phyloP scores from a whole-genome alignment of 2,797 vertebrate genomes.

The Ceryle rudis region DNA sequence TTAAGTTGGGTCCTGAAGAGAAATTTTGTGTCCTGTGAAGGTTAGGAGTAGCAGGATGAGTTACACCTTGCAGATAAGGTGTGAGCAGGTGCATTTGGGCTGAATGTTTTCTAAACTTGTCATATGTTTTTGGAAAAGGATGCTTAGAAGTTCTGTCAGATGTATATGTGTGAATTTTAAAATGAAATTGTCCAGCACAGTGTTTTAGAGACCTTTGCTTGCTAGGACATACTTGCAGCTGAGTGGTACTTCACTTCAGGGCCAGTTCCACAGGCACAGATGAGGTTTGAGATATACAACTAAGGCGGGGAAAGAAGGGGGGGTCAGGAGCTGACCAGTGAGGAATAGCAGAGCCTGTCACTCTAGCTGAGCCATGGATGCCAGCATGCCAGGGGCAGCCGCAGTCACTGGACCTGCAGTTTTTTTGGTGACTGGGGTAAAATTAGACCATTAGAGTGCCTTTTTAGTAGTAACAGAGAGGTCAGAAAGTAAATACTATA shows the following conservation, averaged over 20 bases:
- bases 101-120: background rate
- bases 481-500: background rate
- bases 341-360: background rate
- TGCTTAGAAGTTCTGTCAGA: background rate
- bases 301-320: background rate
- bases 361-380: background rate
- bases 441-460: background rate
- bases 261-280: background rate
- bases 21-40: background rate
- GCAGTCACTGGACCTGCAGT: background rate
- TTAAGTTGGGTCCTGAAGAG: background rate
- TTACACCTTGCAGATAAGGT: background rate
- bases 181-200: accelerated
- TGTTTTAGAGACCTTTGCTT: background rate
- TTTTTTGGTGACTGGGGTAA: background rate
- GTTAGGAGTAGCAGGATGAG: background rate
- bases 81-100: background rate
- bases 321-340: background rate
- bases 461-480: background rate
- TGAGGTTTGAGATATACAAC: background rate
- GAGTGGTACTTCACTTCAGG: background rate
- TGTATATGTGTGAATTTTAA: background rate
- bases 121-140: background rate
- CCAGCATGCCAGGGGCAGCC: accelerated
- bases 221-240: background rate